phyloP scores from a whole-genome alignment of 1,140 invertebrate species.

The Saxidomus purpurata region DNA sequence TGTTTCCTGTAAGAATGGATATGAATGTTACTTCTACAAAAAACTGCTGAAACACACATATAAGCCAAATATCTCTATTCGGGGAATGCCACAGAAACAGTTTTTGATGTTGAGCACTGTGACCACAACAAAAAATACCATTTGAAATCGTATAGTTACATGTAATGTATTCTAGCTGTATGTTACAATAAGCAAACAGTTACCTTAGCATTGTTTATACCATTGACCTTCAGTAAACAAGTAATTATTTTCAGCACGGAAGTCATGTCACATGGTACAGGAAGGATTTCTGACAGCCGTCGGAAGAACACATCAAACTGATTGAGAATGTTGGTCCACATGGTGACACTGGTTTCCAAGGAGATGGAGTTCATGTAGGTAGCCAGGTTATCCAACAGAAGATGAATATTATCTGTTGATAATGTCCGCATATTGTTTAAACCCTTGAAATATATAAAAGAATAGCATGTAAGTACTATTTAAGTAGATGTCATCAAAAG shows the following conservation, averaged over 20 bases:
- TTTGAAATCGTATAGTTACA: too few relatives aligned
- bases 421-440: slow-evolving; percentile 96
- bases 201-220: slow-evolving; percentile 93
- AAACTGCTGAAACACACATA: too few relatives aligned
- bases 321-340: slow-evolving; percentile 93
- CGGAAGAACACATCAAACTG: slow-evolving; percentile 96
- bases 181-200: too few relatives aligned
- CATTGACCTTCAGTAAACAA: slow-evolving; percentile 94
- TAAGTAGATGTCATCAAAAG: too few relatives aligned
- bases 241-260: slow-evolving; percentile 95
- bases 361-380: slow-evolving; percentile 97
- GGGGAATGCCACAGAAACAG: too few relatives aligned
- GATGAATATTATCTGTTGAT: slow-evolving; percentile 90
- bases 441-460: slow-evolving; percentile 88
- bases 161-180: too few relatives aligned
- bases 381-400: slow-evolving; percentile 94
- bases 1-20: too few relatives aligned
- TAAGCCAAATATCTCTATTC: too few relatives aligned
- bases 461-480: too few relatives aligned
- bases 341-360: slow-evolving; percentile 92
- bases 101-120: too few relatives aligned
- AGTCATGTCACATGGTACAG: slow-evolving; percentile 91
- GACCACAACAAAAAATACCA: too few relatives aligned
- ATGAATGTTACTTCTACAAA: too few relatives aligned
- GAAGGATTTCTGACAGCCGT: slow-evolving; percentile 91